Percentiles rank a stretch among this genome's conserved stretches.
These are phyloP conservation scores for Nesidiocoris tenuis DNA, from an alignment of 2,888 invertebrate species.

Conservation along the genomic window DNA sequence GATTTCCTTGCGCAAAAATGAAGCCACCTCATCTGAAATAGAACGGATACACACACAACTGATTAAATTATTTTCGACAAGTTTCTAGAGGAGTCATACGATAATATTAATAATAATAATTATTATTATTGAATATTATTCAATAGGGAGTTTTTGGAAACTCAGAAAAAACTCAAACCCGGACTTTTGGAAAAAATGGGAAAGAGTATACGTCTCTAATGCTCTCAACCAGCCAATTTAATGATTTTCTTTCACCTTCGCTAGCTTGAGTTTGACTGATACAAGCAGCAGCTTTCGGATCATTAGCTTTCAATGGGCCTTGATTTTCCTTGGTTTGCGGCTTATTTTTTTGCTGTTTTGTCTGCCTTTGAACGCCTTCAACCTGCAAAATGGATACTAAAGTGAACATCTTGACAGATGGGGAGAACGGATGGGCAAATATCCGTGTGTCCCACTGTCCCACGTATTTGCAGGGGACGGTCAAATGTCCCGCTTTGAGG, in stretches of 20 bases:
- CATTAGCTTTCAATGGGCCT: background rate
- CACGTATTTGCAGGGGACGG: too few relatives aligned
- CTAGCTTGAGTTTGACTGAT: conserved; percentile 12
- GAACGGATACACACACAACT: background rate
- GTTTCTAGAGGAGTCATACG: too few relatives aligned
- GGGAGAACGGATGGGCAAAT: too few relatives aligned
- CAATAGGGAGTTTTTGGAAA: background rate
- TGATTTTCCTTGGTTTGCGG: conserved; percentile 20
- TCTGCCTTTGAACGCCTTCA: background rate
- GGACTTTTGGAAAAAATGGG: too few relatives aligned
- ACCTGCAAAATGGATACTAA: too few relatives aligned
- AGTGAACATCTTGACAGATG: too few relatives aligned
- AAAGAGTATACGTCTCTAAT: too few relatives aligned
- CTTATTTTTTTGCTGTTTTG: conserved; percentile 13
- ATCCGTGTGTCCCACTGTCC: too few relatives aligned
- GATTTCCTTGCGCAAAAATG: conserved; percentile 34
- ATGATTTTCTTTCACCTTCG: too few relatives aligned
- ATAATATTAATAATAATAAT: too few relatives aligned
- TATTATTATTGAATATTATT: background rate
- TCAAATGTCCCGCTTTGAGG: too few relatives aligned
- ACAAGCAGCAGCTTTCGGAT: conserved; percentile 22
- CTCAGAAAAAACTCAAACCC: background rate
- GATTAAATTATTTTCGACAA: background rate
- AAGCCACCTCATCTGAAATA: conserved; percentile 26
- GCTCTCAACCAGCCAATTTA: too few relatives aligned